A percentile compares a stretch with the other conserved stretches of the same genome.
phyloP scores from a whole-genome alignment of 2,113 vertebrate species.

The Chloroceryle aenea region DNA sequence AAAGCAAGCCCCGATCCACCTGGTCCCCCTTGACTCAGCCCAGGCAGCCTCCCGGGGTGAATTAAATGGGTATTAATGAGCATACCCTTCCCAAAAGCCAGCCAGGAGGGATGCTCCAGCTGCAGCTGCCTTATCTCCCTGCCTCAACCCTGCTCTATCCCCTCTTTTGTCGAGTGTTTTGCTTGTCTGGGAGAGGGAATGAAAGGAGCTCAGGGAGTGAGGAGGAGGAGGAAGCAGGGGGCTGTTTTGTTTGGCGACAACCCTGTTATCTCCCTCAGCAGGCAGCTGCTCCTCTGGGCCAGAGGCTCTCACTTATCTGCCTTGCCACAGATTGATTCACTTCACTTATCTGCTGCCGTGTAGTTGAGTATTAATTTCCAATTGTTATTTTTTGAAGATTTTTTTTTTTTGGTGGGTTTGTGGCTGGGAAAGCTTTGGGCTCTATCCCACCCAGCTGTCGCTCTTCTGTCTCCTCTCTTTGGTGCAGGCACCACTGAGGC shows the following conservation, averaged over 20 bases:
- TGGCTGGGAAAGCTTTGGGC: neutral
- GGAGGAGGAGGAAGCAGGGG: neutral
- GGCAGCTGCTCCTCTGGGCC: conserved; percentile 54
- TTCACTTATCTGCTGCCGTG: neutral
- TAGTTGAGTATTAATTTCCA: conserved; percentile 67
- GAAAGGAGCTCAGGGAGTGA: neutral
- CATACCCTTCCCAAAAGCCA: neutral
- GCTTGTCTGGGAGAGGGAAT: neutral
- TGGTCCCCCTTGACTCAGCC: neutral
- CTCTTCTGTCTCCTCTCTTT: neutral
- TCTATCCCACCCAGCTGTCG: fast-evolving
- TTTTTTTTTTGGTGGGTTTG: neutral
- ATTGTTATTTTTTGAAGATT: neutral
- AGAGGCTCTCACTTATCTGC: conserved; percentile 61
- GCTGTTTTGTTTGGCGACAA: neutral
- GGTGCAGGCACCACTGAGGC: fast-evolving
- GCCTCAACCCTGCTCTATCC: neutral
- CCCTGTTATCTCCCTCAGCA: conserved; percentile 65
- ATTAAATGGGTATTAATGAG: neutral
- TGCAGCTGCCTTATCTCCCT: neutral
- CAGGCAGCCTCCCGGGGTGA: fast-evolving
- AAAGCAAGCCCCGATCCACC: neutral
- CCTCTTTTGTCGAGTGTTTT: neutral
- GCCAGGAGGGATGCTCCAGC: neutral
- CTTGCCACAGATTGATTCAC: conserved; percentile 58